Conservation (phyloP, 2,113 vertebrate genomes). For the Nycticryphes semicollaris region DNA sequence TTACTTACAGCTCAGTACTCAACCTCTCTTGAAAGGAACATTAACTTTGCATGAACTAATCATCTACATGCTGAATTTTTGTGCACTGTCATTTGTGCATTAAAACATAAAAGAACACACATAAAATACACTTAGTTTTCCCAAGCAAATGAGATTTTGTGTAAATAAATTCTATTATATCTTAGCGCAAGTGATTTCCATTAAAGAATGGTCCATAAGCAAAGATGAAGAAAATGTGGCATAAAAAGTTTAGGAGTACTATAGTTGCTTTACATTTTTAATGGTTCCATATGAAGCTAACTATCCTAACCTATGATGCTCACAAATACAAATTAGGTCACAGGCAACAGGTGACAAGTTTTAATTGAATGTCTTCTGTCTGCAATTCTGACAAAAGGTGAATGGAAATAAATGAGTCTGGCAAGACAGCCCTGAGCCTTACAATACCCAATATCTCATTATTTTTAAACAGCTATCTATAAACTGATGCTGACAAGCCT, state of each 20-base stretch:
- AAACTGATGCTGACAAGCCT: slow-evolving; percentile 83
- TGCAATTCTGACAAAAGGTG: slow-evolving; percentile 83
- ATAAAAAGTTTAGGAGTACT: slow-evolving; percentile 5
- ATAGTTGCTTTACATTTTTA: not conserved
- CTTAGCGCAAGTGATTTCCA: not conserved
- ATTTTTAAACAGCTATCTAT: slow-evolving; percentile 87
- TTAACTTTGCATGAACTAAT: slow-evolving; percentile 58
- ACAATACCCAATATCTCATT: slow-evolving; percentile 86
- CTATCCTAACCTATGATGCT: slow-evolving; percentile 64
- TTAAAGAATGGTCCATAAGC: not conserved
- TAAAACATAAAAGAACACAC: slow-evolving; percentile 13
- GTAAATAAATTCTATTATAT: slow-evolving; percentile 44
- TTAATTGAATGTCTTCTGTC: slow-evolving; percentile 85
- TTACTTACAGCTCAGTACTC: slow-evolving; percentile 38
- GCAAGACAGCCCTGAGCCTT: slow-evolving; percentile 81
- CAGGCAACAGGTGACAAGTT: slow-evolving; percentile 78
- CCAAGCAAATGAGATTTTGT: slow-evolving; percentile 22
- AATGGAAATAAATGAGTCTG: slow-evolving; percentile 84
- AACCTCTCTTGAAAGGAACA: slow-evolving; percentile 26
- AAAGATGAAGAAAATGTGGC: slow-evolving; percentile 1
- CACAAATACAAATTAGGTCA: slow-evolving; percentile 78
- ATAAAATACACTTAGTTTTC: slow-evolving; percentile 26
- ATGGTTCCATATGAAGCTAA: slow-evolving; percentile 10
- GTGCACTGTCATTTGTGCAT: slow-evolving; percentile 37
- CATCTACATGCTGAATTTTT: slow-evolving; percentile 12